Evolutionary conservation across 1,140 invertebrate genomes (phyloP), one percentile per base, ranked within the genome.

Genomic region (Papilio dardanus): DNA sequence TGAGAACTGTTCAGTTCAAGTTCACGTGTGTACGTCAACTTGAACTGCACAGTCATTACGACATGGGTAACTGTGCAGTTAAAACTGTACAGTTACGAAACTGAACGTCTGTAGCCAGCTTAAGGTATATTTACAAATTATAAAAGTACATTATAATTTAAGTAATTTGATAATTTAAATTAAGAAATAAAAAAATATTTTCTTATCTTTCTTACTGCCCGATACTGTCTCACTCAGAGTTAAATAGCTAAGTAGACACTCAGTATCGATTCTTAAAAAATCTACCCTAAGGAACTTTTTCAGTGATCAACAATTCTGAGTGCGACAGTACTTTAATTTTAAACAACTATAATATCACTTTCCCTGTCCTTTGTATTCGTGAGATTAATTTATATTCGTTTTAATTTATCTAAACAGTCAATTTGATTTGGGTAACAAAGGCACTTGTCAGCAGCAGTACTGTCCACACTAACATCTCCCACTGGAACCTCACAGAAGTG

Each of bases 371-470:
- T 73, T 35, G 28, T n/a, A 62, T 62, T 28, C 24, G 21, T 62
- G 54, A 62, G 24, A 30, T 19, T 71, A 65, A 19, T 62, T 71
- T 71, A 74, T 67, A 69, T 58, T 42, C 68, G 37, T 30, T 42
- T 37, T 74, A 79, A 66, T 50, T 75, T 78, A 83, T 77, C 74
- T 81, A 68, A 58, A 67, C 71, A 80, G 75, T 82, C 75, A 78
- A 79, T 76, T 78, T 82, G 84, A 88, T 78, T 88, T 84, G 58
- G 86, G 79, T 86, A 87, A 66, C 31, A 81, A 88, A 88, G 87
- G 87, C 88, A 88, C 88, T 88, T 83, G 81, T 83, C 79, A 89
- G 76, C 30, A 89, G 62, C 21, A 89, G 76, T 67, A 90, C 85
- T 80, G 88, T 90, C 88, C 86, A 90, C 14, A 84, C 21, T 54